Evolutionary conservation across 2,113 vertebrate genomes (phyloP).

Genomic region (Embiotoca jacksoni): DNA sequence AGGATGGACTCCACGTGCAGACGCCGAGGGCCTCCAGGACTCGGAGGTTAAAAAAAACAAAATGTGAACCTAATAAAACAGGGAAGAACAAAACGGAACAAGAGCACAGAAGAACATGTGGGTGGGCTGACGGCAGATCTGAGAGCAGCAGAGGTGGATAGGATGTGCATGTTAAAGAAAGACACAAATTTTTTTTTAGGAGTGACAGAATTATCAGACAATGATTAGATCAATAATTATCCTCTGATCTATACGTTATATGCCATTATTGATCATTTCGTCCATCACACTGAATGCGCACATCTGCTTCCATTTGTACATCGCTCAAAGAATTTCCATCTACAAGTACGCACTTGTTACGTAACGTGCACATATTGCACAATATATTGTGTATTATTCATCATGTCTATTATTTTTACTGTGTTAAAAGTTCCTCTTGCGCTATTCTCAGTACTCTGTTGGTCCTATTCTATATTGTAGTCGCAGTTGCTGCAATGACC

Average conservation of each 20-base stretch:
- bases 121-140: slow-evolving; percentile 26
- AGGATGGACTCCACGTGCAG: slow-evolving; percentile 15
- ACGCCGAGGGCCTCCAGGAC: background rate
- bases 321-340: background rate
- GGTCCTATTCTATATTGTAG: slow-evolving; percentile 26
- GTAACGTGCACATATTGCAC: background rate
- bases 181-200: background rate
- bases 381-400: background rate
- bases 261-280: too few relatives aligned
- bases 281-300: background rate
- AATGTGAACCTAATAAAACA: background rate
- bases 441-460: slow-evolving; percentile 10
- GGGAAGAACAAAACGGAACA: slow-evolving; percentile 10
- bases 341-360: background rate
- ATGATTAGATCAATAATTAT: background rate
- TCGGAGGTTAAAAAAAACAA: background rate
- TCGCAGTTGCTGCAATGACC: slow-evolving; percentile 64
- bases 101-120: slow-evolving; percentile 13
- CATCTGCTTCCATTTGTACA: background rate
- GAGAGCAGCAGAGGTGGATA: slow-evolving; percentile 13
- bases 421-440: background rate
- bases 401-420: background rate
- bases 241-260: background rate
- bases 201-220: background rate
- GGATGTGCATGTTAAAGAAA: slow-evolving; percentile 6